Conservation (phyloP, 1,140 invertebrate genomes). For the Phymastichus coffea region DNA sequence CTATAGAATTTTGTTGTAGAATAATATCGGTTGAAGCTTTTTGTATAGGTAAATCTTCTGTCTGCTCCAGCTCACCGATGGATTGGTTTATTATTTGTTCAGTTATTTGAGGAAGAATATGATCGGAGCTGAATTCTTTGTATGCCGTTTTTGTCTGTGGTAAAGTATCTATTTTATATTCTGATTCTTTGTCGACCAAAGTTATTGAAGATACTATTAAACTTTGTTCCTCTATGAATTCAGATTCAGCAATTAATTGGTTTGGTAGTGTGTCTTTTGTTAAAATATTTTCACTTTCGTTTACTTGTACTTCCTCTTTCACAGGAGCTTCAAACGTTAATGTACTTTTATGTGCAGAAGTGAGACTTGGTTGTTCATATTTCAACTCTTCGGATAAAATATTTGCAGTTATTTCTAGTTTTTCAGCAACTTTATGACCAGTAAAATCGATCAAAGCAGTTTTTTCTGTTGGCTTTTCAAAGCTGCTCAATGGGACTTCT, state of each 20-base stretch:
- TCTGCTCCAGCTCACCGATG: slow-evolving; percentile 32
- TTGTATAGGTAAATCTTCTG: slow-evolving; percentile 37
- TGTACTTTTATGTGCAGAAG: slow-evolving; percentile 41
- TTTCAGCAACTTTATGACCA: slow-evolving; percentile 51
- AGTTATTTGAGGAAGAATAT: slow-evolving; percentile 45
- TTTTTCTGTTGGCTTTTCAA: slow-evolving; percentile 45
- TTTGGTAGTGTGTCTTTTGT: slow-evolving; percentile 37
- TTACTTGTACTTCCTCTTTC: slow-evolving; percentile 42
- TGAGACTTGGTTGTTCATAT: slow-evolving; percentile 33
- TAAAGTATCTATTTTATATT: slow-evolving; percentile 41
- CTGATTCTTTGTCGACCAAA: slow-evolving; percentile 56
- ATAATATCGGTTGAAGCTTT: slow-evolving; percentile 41
- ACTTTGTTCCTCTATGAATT: slow-evolving; percentile 43
- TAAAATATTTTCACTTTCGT: slow-evolving; percentile 45
- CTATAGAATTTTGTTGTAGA: slow-evolving; percentile 41
- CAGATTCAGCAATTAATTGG: slow-evolving; percentile 42
- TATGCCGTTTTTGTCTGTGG: slow-evolving; percentile 45
- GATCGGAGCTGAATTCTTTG: slow-evolving; percentile 36
- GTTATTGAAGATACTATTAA: slow-evolving; percentile 46
- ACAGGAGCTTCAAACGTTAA: slow-evolving; percentile 45
- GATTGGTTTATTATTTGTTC: slow-evolving; percentile 41
- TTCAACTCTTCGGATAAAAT: slow-evolving; percentile 40
- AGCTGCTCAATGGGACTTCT: slow-evolving; percentile 48
- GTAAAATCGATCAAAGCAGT: slow-evolving; percentile 46
- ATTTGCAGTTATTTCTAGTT: slow-evolving; percentile 48